Evolutionary conservation across 2,797 vertebrate genomes (phyloP).

Genomic region (Pelodytes ibericus): DNA sequence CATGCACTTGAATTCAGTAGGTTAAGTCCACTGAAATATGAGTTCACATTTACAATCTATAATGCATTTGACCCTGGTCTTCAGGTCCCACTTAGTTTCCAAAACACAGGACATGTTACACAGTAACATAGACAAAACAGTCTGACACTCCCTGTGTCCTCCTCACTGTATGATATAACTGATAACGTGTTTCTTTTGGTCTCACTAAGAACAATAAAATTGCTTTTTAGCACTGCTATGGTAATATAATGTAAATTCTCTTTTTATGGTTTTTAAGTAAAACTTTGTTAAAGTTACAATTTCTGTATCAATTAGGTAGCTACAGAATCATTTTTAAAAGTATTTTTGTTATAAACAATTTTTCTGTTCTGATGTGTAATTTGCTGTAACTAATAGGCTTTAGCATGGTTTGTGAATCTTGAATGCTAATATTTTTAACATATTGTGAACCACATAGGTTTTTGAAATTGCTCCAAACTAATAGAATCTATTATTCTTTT

Average conservation of each 20-base stretch:
- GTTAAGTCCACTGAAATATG: no score
- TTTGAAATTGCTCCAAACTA: not conserved
- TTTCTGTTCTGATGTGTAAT: not conserved
- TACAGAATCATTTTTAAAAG: not conserved
- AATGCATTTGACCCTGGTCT: not conserved
- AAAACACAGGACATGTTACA: not conserved
- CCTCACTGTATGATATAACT: constrained; percentile 23
- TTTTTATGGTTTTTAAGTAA: no score
- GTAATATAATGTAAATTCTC: no score
- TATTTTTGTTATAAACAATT: not conserved
- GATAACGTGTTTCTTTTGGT: not conserved
- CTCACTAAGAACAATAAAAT: no score
- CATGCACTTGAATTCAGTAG: no score
- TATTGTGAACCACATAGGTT: no score
- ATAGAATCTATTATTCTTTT: not conserved
- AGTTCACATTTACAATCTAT: no score
- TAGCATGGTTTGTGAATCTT: not conserved
- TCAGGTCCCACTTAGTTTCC: no score
- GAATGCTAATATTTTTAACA: no score
- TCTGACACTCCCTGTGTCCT: not conserved
- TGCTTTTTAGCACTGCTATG: not conserved
- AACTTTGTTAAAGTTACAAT: no score
- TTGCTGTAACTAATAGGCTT: not conserved
- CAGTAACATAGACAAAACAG: constrained; percentile 15
- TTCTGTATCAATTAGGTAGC: no score